Conservation (phyloP, 1,140 invertebrate genomes). For the Cydia amplana region DNA sequence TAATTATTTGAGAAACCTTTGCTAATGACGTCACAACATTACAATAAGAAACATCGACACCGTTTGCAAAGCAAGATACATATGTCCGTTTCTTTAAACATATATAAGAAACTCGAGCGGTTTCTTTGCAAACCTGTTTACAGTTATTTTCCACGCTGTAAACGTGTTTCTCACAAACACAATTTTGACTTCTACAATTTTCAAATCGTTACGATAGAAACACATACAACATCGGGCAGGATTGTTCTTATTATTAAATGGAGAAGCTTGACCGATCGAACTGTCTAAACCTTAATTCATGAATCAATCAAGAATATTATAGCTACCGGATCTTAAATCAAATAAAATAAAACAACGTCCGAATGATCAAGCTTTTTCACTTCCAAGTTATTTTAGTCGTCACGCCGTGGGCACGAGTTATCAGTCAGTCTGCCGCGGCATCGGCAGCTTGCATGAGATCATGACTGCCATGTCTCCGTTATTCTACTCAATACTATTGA, state of each 20-base stretch:
- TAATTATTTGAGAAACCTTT: background rate
- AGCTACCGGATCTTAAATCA: background rate
- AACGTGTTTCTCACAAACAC: too few relatives aligned
- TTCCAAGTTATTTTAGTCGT: background rate
- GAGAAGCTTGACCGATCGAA: background rate
- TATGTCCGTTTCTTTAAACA: background rate
- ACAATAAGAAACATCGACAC: background rate
- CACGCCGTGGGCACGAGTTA: background rate
- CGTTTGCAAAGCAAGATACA: background rate
- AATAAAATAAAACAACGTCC: background rate
- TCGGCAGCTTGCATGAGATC: background rate
- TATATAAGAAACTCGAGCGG: background rate
- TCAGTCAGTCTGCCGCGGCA: slow-evolving; percentile 17
- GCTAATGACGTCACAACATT: background rate
- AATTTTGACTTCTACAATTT: too few relatives aligned
- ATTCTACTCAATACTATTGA: slow-evolving; percentile 7
- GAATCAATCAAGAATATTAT: too few relatives aligned
- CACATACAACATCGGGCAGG: background rate
- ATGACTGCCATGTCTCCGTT: slow-evolving; percentile 1
- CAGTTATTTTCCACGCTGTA: background rate
- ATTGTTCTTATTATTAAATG: background rate
- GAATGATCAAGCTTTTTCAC: background rate
- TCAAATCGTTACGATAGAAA: background rate
- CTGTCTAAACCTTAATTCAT: too few relatives aligned
- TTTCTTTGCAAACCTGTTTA: background rate